Conservation (phyloP, 2,113 vertebrate species). For the Piprites chloris region DNA sequence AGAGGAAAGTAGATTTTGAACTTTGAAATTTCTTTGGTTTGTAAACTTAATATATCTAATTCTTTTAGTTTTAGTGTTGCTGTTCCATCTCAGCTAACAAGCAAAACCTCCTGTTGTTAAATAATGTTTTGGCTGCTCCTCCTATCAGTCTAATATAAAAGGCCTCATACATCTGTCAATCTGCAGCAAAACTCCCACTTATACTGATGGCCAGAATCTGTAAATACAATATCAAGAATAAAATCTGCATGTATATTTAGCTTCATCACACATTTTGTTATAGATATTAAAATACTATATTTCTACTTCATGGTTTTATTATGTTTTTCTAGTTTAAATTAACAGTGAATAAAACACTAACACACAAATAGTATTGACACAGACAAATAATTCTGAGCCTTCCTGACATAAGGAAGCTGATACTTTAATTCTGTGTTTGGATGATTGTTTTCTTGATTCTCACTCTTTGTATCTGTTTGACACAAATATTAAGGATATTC, state of each 20-base stretch:
- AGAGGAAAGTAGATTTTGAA: not conserved
- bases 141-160: not conserved
- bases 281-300: not conserved
- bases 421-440: not conserved
- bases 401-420: not conserved
- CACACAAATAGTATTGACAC: not conserved
- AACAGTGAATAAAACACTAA: not conserved
- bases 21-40: not conserved
- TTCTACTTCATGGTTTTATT: not conserved
- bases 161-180: not conserved
- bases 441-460: not conserved
- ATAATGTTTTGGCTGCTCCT: not conserved
- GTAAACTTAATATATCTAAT: not conserved
- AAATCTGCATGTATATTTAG: not conserved
- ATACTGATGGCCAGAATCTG: not conserved
- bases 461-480: not conserved
- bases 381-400: not conserved
- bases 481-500: not conserved
- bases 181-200: not conserved
- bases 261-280: not conserved
- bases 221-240: not conserved
- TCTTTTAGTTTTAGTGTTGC: not conserved
- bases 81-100: slow-evolving; percentile 3
- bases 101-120: slow-evolving; percentile 14
- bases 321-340: not conserved